Conservation (phyloP, 2,797 vertebrate genomes). For the Lophotriccus pileatus region DNA sequence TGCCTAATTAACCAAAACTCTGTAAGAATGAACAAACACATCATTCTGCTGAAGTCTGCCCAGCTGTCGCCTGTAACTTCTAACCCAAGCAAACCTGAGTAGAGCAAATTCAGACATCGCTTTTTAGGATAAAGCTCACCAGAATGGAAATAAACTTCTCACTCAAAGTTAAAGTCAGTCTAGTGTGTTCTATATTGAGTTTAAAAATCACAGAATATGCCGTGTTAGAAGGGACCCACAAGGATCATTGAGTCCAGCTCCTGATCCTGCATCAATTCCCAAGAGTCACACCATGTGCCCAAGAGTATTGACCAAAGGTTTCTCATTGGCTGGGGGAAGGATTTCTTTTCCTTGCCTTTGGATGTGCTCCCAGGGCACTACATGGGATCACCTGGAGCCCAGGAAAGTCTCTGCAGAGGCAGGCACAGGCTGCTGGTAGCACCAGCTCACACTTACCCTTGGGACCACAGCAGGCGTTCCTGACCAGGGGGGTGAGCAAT, state of each 20-base stretch:
- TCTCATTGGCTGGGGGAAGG: rapidly evolving
- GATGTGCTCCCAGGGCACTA: background rate
- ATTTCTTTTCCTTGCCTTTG: background rate
- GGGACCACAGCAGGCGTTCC: background rate
- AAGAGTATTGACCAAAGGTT: background rate
- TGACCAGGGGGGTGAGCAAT: rapidly evolving
- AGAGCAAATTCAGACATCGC: background rate
- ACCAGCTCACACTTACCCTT: rapidly evolving
- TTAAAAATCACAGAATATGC: background rate
- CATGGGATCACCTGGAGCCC: background rate
- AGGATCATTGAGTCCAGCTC: background rate
- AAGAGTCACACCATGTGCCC: background rate
- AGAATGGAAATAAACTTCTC: background rate
- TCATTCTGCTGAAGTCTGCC: background rate
- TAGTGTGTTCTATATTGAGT: background rate
- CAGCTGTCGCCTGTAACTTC: background rate
- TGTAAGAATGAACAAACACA: background rate
- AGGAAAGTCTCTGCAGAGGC: background rate
- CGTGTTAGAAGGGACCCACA: background rate
- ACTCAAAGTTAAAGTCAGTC: background rate
- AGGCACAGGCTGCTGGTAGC: background rate
- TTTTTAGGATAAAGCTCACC: background rate
- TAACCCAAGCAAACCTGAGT: background rate
- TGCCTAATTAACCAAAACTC: background rate
- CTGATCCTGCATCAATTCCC: background rate